These are phyloP conservation scores for Cephalopachus bancanus DNA, from an alignment of 2,797 vertebrate genomes.

Conservation along the genomic window DNA sequence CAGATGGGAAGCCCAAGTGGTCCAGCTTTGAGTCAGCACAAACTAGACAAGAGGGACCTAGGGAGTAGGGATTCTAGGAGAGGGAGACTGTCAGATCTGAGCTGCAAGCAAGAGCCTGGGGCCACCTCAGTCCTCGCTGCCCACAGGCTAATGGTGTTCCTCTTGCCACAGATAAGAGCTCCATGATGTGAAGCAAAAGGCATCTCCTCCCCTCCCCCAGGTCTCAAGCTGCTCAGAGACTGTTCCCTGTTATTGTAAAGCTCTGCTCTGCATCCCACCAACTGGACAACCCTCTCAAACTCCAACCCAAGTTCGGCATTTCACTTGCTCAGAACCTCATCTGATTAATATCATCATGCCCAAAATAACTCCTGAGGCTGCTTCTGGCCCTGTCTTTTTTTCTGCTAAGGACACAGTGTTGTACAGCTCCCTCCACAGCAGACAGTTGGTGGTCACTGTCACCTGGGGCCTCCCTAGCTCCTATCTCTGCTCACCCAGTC, in stretches of 20 bases:
- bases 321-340: background rate
- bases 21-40: conserved; percentile 70
- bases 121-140: conserved; percentile 1
- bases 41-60: background rate
- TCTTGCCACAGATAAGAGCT: conserved; percentile 81
- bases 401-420: background rate
- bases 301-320: background rate
- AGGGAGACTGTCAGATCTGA: background rate
- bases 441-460: background rate
- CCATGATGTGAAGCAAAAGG: conserved; percentile 82
- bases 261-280: conserved; percentile 68
- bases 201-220: conserved; percentile 76
- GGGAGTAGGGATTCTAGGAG: background rate
- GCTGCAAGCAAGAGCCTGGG: background rate
- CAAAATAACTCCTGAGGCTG: background rate
- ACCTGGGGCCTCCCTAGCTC: background rate
- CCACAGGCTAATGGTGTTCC: conserved; percentile 72
- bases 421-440: too few relatives aligned
- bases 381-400: conserved; percentile 1
- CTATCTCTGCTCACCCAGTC: background rate
- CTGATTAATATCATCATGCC: background rate
- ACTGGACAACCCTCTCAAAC: conserved; percentile 60
- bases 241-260: conserved; percentile 62
- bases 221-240: conserved; percentile 71
- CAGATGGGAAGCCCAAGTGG: conserved; percentile 49